Percentiles rank a stretch among this genome's conserved stretches.
These are phyloP conservation scores for Sphaeramia orbicularis DNA, from an alignment of 2,797 vertebrate species.

Conservation along the genomic window DNA sequence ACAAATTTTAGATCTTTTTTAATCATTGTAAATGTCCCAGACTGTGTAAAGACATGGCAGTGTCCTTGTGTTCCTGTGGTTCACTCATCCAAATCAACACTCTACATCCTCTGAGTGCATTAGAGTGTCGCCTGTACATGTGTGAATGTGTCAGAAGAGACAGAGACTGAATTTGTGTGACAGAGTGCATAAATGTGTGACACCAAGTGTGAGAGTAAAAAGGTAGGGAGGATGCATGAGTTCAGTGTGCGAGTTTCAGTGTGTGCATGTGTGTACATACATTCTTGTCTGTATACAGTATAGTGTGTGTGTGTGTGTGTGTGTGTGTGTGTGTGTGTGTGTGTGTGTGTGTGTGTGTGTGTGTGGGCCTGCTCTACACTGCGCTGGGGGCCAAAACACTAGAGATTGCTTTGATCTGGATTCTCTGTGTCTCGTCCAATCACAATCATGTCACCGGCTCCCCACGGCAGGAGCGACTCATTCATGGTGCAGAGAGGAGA, in stretches of 20 bases:
- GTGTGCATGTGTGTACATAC: slow-evolving; percentile 48
- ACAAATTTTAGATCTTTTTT: not conserved
- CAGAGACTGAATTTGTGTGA: slow-evolving; percentile 51
- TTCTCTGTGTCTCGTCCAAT: slow-evolving; percentile 89
- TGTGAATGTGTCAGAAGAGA: slow-evolving; percentile 65
- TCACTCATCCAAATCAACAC: slow-evolving; percentile 57
- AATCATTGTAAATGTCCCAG: slow-evolving; percentile 5
- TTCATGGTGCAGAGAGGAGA: slow-evolving; percentile 84
- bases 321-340: slow-evolving; percentile 52
- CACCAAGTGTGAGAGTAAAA: slow-evolving; percentile 63
- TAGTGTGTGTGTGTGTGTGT: slow-evolving; percentile 40
- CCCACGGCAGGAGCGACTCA: slow-evolving; percentile 84
- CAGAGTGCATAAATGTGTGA: slow-evolving; percentile 65
- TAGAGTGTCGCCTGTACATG: slow-evolving; percentile 51
- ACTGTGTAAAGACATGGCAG: slow-evolving; percentile 16
- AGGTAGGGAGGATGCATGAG: slow-evolving; percentile 71
- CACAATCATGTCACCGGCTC: slow-evolving; percentile 88
- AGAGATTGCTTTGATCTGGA: slow-evolving; percentile 91
- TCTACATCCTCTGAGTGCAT: slow-evolving; percentile 56
- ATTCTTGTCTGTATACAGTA: slow-evolving; percentile 58
- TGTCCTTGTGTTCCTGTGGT: slow-evolving; percentile 51
- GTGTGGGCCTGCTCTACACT: slow-evolving; percentile 83
- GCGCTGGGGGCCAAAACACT: slow-evolving; percentile 89
- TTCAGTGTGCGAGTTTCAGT: slow-evolving; percentile 47
- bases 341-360: slow-evolving; percentile 61